Base-by-base conservation (phyloP, 2,113 vertebrate species). In the Aptenodytes patagonicus region DNA sequence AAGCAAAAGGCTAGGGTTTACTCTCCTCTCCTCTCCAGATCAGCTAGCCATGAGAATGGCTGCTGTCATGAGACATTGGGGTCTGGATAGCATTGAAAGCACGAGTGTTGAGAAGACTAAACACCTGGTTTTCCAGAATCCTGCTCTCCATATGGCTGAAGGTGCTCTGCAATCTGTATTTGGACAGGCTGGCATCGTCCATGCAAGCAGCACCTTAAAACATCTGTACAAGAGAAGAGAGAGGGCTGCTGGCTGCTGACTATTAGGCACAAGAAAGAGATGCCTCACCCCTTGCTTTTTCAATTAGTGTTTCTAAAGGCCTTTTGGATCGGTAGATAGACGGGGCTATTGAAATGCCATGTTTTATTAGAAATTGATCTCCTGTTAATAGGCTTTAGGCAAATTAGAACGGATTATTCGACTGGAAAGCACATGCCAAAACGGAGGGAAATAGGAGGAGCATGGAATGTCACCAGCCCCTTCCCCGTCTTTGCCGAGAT, bases 301-400 rank as follows among this genome's bases (percentile, higher is more conserved):
- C 92, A 94, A 47, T 94, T 68, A 95, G 69, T 9, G 1, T 36
- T 90, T 87, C 57, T 75, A 68, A 79, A 95, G n/a, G 32, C 44
- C 38, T 82, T 80, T 58, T 57, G 44, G 49, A 90, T 80, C 1
- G 0, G 38, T 44, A 69, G 76, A 40, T 49, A 57, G 82, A 83
- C 6, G 1, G 57, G 61, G 40, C 72, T 90, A 76, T 89, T 52
- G 93, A 93, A 90, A 88, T 80, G 58, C n/a, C 78, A 58, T 55
- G 62, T 78, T 95, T 96, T 97, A 95, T 97, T 93, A 89, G 90
- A 82, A 92, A 96, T 92, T 95, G 95, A 96, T 96, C 89, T 93
- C 89, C 81, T 93, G 54, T 82, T 97, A 97, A 89, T 96, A 93
- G 87, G 66, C 89, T 96, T 98, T 71, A 96, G 87, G 91, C 55